Base-by-base conservation (phyloP, 2,888 invertebrate species). In the Matsumyia berberina region DNA sequence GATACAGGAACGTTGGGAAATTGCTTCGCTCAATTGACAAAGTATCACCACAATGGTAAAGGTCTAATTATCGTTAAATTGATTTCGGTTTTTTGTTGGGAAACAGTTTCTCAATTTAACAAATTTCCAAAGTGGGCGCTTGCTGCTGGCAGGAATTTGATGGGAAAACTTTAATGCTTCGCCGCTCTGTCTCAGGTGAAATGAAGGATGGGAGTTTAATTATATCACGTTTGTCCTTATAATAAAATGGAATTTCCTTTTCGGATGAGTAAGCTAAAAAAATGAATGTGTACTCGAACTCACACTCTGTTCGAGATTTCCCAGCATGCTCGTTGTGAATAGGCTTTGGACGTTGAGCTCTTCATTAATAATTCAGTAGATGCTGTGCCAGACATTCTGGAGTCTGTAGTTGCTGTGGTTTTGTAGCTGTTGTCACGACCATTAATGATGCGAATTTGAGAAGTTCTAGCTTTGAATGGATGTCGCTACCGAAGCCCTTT, bases 11-110 rank as follows among this genome's bases (percentile, higher is more conserved):
- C 31, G 67, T 53, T 53, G 39, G 67, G n/a, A 67, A 53, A 29
- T 67, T 53, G 31, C 35, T 49, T 17, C 42, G 39, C 67, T 35
- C 53, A 66, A 66, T 66, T 51, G 51, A n/a, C 37, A 37, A 19
- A 11, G 51, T 12, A 53, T 66, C 37, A 11, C 6, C 15, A 11
- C 3, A 42, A 29, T 11, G 15, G n/a, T 53, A 29, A 15, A 9
- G 29, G 37, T 39, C 11, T 53, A 53, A 66, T 66, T 66, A 39
- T 53, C 39, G 11, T 15, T 53, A 55, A 67, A 67, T 67, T 42
- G 53, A 67, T 55, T 60, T 42, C 11, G 7, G 42, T 9, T 9
- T n/a, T 60, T 60, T 42, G 60, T 19, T 33, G 42, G 55, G n/a
- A 44, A 44, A 33, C 1, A 1, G 42, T 69, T 66, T 53, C 12